Conservation (phyloP, 2,113 vertebrate genomes). For the Xenotilapia leptura region DNA sequence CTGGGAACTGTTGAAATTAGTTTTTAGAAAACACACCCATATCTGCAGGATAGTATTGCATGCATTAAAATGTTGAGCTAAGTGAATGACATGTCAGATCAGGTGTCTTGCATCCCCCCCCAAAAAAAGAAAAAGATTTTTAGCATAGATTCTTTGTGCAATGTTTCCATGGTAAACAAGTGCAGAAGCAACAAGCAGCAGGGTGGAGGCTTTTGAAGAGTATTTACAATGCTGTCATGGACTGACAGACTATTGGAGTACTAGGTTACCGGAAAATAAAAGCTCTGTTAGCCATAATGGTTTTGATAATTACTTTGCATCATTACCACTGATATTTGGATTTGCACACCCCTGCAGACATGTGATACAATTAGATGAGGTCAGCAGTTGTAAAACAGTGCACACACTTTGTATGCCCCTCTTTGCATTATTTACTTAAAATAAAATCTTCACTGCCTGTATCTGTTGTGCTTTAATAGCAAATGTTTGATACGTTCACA, state of each 20-base stretch:
- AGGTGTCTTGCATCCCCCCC: not conserved
- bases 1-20: slow-evolving; percentile 1
- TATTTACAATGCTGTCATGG: not conserved
- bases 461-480: not conserved
- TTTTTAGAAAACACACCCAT: not conserved
- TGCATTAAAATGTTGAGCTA: not conserved
- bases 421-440: not conserved
- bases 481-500: not conserved
- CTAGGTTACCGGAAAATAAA: not conserved
- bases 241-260: not conserved
- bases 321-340: not conserved
- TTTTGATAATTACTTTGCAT: not conserved
- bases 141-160: not conserved
- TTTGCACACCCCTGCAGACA: not conserved
- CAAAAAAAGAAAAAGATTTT: rapidly evolving
- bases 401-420: not conserved
- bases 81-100: not conserved
- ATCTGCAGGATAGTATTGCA: not conserved
- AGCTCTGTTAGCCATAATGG: not conserved
- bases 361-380: not conserved
- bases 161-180: not conserved
- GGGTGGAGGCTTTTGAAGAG: not conserved
- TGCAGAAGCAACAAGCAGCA: not conserved
- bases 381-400: not conserved
- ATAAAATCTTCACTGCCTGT: not conserved